A percentile compares a stretch with the other conserved stretches of the same genome.
Evolutionary conservation across 2,888 invertebrate genomes (phyloP).

Genomic region (Pammene fasciana): DNA sequence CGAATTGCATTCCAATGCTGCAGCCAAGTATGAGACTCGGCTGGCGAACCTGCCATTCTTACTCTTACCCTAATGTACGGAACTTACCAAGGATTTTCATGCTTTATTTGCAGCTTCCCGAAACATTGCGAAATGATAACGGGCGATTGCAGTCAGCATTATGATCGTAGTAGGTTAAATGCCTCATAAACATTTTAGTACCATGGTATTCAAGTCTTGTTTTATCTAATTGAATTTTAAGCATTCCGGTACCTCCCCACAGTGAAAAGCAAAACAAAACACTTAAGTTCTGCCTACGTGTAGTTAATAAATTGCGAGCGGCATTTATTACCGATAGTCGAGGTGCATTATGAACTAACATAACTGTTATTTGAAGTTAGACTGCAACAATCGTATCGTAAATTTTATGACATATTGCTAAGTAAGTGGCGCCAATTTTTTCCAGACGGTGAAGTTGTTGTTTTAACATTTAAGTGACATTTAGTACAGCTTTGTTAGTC

Average conservation of each 20-base stretch:
- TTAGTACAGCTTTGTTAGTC: constrained; percentile 21
- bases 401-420: constrained; percentile 11
- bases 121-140: background rate
- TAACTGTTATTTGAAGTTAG: constrained; percentile 13
- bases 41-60: constrained; percentile 45
- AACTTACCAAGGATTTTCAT: constrained; percentile 25
- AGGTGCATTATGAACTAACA: constrained; percentile 23
- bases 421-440: constrained; percentile 28
- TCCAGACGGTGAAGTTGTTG: constrained; percentile 2
- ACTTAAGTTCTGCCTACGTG: constrained; percentile 1
- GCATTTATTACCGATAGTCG: constrained; percentile 19
- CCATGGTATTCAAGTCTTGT: background rate
- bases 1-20: constrained; percentile 73
- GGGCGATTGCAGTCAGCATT: constrained; percentile 1
- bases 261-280: constrained; percentile 20
- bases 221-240: constrained; percentile 3
- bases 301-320: constrained; percentile 15
- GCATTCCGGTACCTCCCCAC: background rate
- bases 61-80: constrained; percentile 35
- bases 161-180: background rate
- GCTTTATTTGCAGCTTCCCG: constrained; percentile 30
- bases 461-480: constrained; percentile 17
- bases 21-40: constrained; percentile 60
- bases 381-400: constrained; percentile 19
- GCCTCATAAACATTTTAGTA: background rate